Base-by-base conservation (phyloP, 2,797 vertebrate species). In the Molossus alvarezi region DNA sequence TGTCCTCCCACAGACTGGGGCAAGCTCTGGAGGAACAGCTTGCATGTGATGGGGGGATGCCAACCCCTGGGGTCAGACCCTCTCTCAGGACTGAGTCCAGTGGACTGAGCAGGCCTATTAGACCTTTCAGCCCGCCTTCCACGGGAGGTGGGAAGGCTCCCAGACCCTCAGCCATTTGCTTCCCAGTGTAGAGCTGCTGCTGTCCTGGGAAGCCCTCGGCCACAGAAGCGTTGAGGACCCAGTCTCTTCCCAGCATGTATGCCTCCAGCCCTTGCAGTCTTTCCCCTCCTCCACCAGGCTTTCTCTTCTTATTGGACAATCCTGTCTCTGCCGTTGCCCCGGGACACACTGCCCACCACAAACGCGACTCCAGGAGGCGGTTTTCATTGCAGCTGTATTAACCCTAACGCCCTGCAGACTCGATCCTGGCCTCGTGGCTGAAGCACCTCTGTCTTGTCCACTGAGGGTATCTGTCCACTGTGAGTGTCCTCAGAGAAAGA, bases 401-500 rank as follows among this genome's bases (percentile, higher is more conserved):
- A 33, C 57, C 37, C 82, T 1, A 17, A 1, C 0, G 0, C 69
- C 80, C 79, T 23, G 2, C 0, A 1, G 45, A 71, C 83, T 79
- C 88, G 57, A 41, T 71, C 72, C 45, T 64, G 81, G 82, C 64
- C 12, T 82, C 65, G 20, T 0, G 0, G 14, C 53, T 53, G 58
- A 81, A 58, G 90, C 14, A 12, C 58, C 20, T 86, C 76, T 73
- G 0, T 85, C 14, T 60, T 53, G 76, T 87, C 71, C 67, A 5
- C 25, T 0, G 48, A 84, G 83, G 75, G 67, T 5, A 1, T 41
- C 51, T 17, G 58, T 85, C 79, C 60, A 6, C 4, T 17, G 23
- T 14, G 53, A 0, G 21, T 29, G 14, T 79, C 71, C 60, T 98
- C 94, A 98, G 92, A 96, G 64, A 72, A 98, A 93, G 96, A 98